phyloP scores from a whole-genome alignment of 2,888 invertebrate genomes.

The Yponomeuta malinellus region DNA sequence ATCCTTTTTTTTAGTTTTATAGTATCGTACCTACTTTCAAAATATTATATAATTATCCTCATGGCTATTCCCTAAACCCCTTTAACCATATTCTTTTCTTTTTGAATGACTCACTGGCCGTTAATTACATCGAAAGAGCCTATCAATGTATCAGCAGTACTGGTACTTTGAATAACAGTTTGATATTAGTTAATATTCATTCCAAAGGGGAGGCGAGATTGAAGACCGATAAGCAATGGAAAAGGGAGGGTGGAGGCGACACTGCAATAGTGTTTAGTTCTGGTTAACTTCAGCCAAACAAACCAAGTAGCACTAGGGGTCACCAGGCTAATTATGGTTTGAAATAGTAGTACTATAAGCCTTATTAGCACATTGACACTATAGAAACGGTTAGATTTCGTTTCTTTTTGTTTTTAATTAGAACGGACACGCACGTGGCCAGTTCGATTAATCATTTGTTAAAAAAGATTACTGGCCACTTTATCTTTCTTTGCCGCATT shows the following conservation, averaged over 20 bases:
- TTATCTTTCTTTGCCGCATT: not conserved
- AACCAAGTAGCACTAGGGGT: not conserved
- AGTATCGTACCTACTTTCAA: too few species aligned
- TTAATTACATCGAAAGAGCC: conserved; percentile 24
- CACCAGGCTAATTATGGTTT: not conserved
- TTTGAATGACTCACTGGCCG: conserved; percentile 48
- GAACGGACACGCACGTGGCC: conserved; percentile 13
- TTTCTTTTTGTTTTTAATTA: conserved; percentile 16
- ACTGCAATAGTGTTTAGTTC: conserved; percentile 16
- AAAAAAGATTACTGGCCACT: conserved; percentile 4
- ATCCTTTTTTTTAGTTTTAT: too few species aligned
- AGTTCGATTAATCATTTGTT: conserved; percentile 14
- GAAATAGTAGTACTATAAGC: conserved; percentile 19
- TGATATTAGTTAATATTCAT: conserved; percentile 71
- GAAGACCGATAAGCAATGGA: conserved; percentile 27
- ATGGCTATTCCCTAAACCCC: too few species aligned
- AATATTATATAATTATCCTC: not conserved
- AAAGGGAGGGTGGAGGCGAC: conserved; percentile 27
- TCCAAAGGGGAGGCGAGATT: conserved; percentile 35
- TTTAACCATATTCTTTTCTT: not conserved
- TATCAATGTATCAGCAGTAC: conserved; percentile 32
- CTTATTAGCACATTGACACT: conserved; percentile 31
- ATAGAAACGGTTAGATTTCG: conserved; percentile 18
- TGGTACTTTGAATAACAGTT: conserved; percentile 45
- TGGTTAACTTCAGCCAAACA: not conserved